Conservation (phyloP, 2,797 vertebrate species). For the Premnoplex brunnescens region DNA sequence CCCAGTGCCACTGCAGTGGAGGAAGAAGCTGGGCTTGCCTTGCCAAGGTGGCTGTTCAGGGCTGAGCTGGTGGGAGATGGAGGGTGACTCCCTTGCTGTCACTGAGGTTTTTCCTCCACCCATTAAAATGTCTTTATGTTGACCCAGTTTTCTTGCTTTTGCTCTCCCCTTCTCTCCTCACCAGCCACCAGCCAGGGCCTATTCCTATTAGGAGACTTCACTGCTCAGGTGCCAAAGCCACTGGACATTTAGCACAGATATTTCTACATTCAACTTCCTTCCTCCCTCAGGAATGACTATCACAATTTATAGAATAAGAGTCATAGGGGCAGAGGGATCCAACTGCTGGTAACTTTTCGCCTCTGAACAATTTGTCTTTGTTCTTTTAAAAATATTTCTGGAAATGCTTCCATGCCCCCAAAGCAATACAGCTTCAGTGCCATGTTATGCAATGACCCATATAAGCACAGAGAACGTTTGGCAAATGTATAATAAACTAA, state of each 20-base stretch:
- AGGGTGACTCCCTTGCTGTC: not conserved
- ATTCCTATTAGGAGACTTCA: rapidly evolving
- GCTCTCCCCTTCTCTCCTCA: not conserved
- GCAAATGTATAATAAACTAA: not conserved
- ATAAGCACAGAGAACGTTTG: not conserved
- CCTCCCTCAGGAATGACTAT: not conserved
- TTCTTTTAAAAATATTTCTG: not conserved
- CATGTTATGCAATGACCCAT: not conserved
- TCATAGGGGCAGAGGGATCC: not conserved
- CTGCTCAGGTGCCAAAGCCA: not conserved
- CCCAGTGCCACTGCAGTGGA: rapidly evolving
- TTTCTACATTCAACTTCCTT: slow-evolving; percentile 1
- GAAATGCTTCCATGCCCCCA: not conserved
- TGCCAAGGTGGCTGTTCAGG: not conserved
- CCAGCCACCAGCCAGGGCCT: not conserved
- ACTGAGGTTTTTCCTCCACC: not conserved
- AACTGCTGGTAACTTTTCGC: not conserved
- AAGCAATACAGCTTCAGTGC: not conserved
- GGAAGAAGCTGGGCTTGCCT: not conserved
- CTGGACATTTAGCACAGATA: not conserved
- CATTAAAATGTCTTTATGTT: not conserved
- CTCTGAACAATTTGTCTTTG: slow-evolving; percentile 2
- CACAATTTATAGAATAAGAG: not conserved
- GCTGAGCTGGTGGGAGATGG: rapidly evolving
- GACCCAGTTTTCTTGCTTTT: not conserved